Percentiles rank a stretch among this genome's conserved stretches.
phyloP scores from a whole-genome alignment of 2,888 invertebrate genomes.

The Craniophora ligustri region DNA sequence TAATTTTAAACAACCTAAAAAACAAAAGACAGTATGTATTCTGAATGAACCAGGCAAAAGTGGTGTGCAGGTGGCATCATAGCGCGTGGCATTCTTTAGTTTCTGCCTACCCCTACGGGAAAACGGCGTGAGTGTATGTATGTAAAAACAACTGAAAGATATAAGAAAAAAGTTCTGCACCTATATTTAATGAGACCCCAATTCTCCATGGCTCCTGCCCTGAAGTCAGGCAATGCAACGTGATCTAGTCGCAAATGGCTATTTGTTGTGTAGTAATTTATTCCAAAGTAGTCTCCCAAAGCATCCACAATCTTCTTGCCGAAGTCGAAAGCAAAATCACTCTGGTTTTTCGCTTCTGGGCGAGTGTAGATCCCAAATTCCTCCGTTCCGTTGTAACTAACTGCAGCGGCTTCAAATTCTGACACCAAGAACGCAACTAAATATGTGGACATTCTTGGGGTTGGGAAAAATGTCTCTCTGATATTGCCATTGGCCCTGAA shows the following conservation, averaged over 20 bases:
- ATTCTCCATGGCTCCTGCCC: constrained; percentile 96
- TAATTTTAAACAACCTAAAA: too few species aligned
- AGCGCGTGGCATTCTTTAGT: too few species aligned
- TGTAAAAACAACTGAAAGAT: too few species aligned
- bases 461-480: constrained; percentile 88
- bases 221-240: constrained; percentile 95
- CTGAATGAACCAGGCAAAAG: too few species aligned
- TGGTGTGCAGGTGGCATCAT: too few species aligned
- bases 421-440: constrained; percentile 95
- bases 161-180: constrained; percentile 59
- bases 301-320: constrained; percentile 85
- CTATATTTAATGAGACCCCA: constrained; percentile 96
- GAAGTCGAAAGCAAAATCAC: constrained; percentile 90
- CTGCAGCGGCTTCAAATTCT: constrained; percentile 88
- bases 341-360: constrained; percentile 90
- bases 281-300: constrained; percentile 88
- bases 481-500: constrained; percentile 89
- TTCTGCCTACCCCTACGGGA: too few species aligned
- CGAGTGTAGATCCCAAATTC: constrained; percentile 91
- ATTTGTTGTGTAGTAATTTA: constrained; percentile 85
- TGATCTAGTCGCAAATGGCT: constrained; percentile 93
- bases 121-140: too few species aligned
- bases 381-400: constrained; percentile 59
- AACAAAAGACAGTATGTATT: too few species aligned
- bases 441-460: constrained; percentile 94